Evolutionary conservation across 1,140 invertebrate species (phyloP).

Genomic region (Bacillus rossius): DNA sequence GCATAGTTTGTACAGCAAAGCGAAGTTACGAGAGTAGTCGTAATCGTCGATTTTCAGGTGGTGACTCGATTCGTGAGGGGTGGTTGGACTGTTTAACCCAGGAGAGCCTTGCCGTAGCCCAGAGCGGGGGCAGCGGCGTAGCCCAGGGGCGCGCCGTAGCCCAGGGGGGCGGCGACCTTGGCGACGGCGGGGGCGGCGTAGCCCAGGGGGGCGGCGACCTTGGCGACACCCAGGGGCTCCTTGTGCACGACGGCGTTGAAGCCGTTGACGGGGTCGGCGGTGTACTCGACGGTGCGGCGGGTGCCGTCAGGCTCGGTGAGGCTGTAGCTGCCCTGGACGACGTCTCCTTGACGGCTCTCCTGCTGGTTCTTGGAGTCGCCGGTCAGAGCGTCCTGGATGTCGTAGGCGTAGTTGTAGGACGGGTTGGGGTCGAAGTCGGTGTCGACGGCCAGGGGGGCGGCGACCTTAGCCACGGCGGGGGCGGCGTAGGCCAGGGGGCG

Average conservation of each 20-base stretch:
- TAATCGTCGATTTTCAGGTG: not conserved
- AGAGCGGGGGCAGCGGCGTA: not conserved
- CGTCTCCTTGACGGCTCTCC: constrained; percentile 47
- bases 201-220: constrained; percentile 29
- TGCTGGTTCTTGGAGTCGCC: constrained; percentile 50
- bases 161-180: constrained; percentile 24
- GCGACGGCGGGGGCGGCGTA: not conserved
- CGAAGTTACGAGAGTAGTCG: not conserved
- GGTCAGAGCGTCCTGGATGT: constrained; percentile 47
- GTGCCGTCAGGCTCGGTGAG: constrained; percentile 52
- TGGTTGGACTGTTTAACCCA: constrained; percentile 2
- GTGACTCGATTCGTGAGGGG: not conserved
- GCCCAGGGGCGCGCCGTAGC: not conserved
- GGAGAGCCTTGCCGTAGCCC: constrained; percentile 1
- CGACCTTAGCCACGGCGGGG: constrained; percentile 1
- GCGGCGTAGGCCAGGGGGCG: constrained; percentile 8
- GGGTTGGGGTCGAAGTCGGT: constrained; percentile 33
- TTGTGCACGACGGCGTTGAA: constrained; percentile 54
- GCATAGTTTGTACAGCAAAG: constrained; percentile 4
- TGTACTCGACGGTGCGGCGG: constrained; percentile 49
- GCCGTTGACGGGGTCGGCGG: constrained; percentile 46
- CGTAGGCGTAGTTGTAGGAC: constrained; percentile 50
- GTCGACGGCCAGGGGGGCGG: constrained; percentile 16
- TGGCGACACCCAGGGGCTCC: constrained; percentile 35
- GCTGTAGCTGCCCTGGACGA: constrained; percentile 50